Percentiles rank a stretch among this genome's conserved stretches.
phyloP scores from a whole-genome alignment of 2,113 vertebrate genomes.

The Paracanthobrama guichenoti region DNA sequence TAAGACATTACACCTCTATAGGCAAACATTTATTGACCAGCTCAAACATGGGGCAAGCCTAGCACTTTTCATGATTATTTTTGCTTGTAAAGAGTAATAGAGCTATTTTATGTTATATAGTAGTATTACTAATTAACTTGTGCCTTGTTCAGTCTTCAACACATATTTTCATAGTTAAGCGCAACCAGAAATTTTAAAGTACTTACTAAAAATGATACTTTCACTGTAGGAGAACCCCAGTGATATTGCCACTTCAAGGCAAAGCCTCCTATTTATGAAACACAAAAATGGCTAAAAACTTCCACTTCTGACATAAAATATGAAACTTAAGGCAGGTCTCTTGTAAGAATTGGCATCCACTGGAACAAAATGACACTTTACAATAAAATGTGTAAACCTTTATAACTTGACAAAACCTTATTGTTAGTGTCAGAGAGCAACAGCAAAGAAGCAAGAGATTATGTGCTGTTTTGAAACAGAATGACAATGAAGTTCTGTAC shows the following conservation, averaged over 20 bases:
- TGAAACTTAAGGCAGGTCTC: neutral
- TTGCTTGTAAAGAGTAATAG: neutral
- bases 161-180: neutral
- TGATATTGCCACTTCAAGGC: no score
- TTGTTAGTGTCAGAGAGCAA: neutral
- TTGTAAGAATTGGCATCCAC: no score
- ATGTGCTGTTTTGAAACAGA: neutral
- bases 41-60: no score
- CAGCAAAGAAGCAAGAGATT: neutral
- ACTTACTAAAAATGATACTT: neutral
- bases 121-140: neutral
- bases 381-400: neutral
- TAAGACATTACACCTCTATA: neutral
- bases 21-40: neutral
- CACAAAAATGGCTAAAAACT: no score
- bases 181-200: neutral
- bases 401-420: neutral
- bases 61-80: neutral
- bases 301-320: neutral
- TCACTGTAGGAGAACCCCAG: neutral
- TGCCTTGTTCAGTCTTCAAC: neutral
- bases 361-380: neutral
- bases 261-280: no score
- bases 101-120: neutral
- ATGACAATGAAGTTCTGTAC: neutral